Base-by-base conservation (phyloP, 2,113 vertebrate genomes). In the Ploceus nigricollis region DNA sequence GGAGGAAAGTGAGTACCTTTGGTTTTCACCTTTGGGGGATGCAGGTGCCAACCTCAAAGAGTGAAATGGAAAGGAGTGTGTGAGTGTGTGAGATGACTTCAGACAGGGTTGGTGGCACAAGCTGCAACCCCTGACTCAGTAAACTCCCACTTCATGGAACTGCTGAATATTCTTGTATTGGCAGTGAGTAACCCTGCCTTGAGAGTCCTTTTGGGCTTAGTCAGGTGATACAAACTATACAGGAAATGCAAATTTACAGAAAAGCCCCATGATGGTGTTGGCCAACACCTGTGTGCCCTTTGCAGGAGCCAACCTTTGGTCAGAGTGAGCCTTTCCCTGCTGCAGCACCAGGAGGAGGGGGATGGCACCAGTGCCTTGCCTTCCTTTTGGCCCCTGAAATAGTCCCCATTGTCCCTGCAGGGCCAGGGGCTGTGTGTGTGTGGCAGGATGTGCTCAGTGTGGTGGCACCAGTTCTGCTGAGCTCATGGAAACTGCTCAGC, bases 401-500 rank as follows among this genome's bases (percentile, higher is more conserved):
- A 8, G 11, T 10, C 3, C 21, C 57, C 1, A 0, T 15, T 60
- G 81, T 91, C 72, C 56, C 76, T 5, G 6, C 2, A 6, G 61
- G 57, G 54, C 57, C 3, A 8, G 56, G 78, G 65, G 39, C 90
- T 1, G 1, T 7, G 15, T 77, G 48, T 7, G 23, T 69, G n/a
- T 86, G 75, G 51, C 87, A 96, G 95, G 96, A 95, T 93, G 92
- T 76, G 65, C 93, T 95, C 7, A 1, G 50, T 22, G 20, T 13
- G 24, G 75, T 15, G 20, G 37, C 79, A 35, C 42, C 65, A 37
- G 63, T 82, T 81, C 53, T 90, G 93, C 96, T 96, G 94, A 95
- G 92, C 79, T 97, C 87, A 91, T 39, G 95, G 96, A 96, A 96
- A 96, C 47, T 65, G 70, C 70, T n/a, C 56, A 50, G 37, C 89